These are phyloP conservation scores for Vanacampus margaritifer DNA, from an alignment of 2,113 vertebrate species.

Conservation along the genomic window DNA sequence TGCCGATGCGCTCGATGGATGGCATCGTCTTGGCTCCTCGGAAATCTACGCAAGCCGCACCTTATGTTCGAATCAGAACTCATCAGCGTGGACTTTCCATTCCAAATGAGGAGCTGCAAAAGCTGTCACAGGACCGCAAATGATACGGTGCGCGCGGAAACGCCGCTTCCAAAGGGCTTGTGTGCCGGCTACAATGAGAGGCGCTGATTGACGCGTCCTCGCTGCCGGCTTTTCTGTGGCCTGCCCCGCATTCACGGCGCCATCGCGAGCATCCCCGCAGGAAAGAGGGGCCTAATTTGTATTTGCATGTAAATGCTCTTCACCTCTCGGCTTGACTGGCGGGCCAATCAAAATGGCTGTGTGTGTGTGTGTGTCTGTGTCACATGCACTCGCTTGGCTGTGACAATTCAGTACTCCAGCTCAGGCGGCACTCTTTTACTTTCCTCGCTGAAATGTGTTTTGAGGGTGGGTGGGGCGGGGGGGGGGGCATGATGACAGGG, in stretches of 20 bases:
- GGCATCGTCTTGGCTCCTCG: slow-evolving; percentile 42
- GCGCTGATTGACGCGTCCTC: slow-evolving; percentile 58
- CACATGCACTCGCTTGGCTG: slow-evolving; percentile 59
- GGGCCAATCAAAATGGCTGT: slow-evolving; percentile 67
- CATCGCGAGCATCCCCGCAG: slow-evolving; percentile 44
- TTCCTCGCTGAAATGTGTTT: slow-evolving; percentile 45
- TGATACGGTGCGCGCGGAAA: slow-evolving; percentile 52
- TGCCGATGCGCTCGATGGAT: neutral
- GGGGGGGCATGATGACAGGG: slow-evolving; percentile 14
- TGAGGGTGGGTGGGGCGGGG: slow-evolving; percentile 33
- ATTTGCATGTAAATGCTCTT: slow-evolving; percentile 77
- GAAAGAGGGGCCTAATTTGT: slow-evolving; percentile 60
- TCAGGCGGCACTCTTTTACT: slow-evolving; percentile 42
- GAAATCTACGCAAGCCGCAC: slow-evolving; percentile 47
- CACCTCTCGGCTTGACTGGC: slow-evolving; percentile 60
- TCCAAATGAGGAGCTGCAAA: slow-evolving; percentile 33
- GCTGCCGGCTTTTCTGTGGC: slow-evolving; percentile 35
- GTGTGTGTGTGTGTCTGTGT: slow-evolving; percentile 64
- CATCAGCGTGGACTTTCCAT: slow-evolving; percentile 43
- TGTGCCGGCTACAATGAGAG: slow-evolving; percentile 39
- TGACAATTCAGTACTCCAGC: slow-evolving; percentile 59
- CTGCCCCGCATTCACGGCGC: slow-evolving; percentile 47
- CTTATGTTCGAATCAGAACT: slow-evolving; percentile 38
- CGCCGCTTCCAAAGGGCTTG: slow-evolving; percentile 36
- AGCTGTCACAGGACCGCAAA: slow-evolving; percentile 46